Base-by-base conservation (phyloP, 2,113 vertebrate genomes). In the Petrocephalus microphthalmus region DNA sequence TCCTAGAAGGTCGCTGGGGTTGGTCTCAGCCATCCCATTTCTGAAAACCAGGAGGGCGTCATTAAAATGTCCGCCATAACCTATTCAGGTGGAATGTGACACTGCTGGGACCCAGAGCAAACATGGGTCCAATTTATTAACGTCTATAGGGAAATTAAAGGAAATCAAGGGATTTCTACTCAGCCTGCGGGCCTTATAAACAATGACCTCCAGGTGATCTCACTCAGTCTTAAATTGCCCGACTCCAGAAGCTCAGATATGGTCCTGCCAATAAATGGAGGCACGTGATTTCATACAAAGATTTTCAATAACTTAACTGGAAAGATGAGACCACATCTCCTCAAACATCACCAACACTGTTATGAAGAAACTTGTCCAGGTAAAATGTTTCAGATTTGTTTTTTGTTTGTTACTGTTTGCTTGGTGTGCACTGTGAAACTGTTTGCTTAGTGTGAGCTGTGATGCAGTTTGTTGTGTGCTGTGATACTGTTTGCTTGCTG, bases 91-190 rank as follows among this genome's bases (percentile, higher is more conserved):
- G 81, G 13, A 83, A 83, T 47, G 81, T 49, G 81, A n/a, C 17
- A 83, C 81, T n/a, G 45, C 42, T 47, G 37, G 19, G 81, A 5
- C 45, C 45, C 81, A 49, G 81, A 22, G 81, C 81, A 83, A 83
- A 42, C 45, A 83, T 49, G 45, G 19, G 20, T 83, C 45, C 19
- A 47, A 83, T n/a, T 83, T n/a, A 47, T 83, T 83, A 78, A 33
- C 22, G 20, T 83, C 81, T 47, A 83, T 20, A n/a, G 81, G 81
- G 81, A 83, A 83, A 83, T 83, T 83, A 83, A 22, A 42, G 42
- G 81, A 47, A 83, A 83, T 47, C 42, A 45, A 83, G 81, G 19
- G 45, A 20, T 49, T 83, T 83, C 81, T n/a, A 83, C 45, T 83
- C 37, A 83, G 22, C 81, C 78, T 11, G 15, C 37, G 3, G 45